Evolutionary conservation across 2,113 vertebrate species (phyloP).

Genomic region (Cryptotis parvus): DNA sequence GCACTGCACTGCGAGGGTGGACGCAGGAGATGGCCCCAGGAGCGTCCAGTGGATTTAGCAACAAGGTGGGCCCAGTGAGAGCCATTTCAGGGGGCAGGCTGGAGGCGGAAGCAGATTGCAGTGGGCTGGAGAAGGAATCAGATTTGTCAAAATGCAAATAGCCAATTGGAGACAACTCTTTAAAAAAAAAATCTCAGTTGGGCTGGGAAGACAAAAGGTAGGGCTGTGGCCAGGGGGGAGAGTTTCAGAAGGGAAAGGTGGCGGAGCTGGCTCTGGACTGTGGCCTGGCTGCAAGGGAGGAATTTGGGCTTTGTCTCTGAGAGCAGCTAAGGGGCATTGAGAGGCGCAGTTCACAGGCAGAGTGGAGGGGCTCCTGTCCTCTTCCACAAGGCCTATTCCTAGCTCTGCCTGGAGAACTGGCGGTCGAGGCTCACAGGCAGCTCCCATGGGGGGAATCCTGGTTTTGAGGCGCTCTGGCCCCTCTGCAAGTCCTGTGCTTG

Average conservation of each 20-base stretch:
- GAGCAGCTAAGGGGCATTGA: no score
- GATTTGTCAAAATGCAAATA: constrained; percentile 75
- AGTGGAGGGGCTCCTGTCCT: background rate
- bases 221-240: constrained; percentile 17
- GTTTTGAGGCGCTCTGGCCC: background rate
- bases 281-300: background rate
- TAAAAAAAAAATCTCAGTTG: background rate
- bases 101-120: constrained; percentile 83
- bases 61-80: constrained; percentile 79
- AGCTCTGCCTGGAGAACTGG: background rate
- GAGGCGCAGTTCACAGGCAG: background rate
- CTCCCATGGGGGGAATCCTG: background rate
- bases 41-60: constrained; percentile 81
- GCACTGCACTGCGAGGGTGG: constrained; percentile 63
- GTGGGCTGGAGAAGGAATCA: constrained; percentile 80
- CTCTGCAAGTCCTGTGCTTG: background rate
- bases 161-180: constrained; percentile 69
- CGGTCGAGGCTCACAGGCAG: background rate
- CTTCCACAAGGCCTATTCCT: background rate
- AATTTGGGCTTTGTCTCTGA: background rate
- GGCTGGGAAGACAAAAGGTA: constrained; percentile 62
- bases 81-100: constrained; percentile 78
- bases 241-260: background rate
- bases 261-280: constrained; percentile 1
- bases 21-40: constrained; percentile 62